These are phyloP conservation scores for Eupithecia subumbrata DNA, from an alignment of 2,888 invertebrate species.

Conservation along the genomic window DNA sequence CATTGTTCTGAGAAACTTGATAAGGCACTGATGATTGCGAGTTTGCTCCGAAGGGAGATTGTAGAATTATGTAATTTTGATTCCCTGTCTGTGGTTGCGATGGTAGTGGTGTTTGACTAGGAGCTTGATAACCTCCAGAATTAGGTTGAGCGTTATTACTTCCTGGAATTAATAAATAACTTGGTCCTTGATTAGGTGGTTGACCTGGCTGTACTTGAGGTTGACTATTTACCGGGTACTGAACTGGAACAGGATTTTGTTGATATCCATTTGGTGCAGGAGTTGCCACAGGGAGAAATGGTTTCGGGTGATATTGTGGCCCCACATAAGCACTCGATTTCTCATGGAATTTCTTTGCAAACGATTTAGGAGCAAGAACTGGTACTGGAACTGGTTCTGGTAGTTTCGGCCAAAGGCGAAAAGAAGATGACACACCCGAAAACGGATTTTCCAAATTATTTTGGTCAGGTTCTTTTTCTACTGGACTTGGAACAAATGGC, in stretches of 20 bases:
- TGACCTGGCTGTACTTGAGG: slow-evolving; percentile 18
- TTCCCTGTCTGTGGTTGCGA: slow-evolving; percentile 25
- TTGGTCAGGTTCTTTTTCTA: slow-evolving; percentile 5
- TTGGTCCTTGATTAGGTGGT: slow-evolving; percentile 20
- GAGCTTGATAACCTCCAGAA: slow-evolving; percentile 7
- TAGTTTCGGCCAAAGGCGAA: slow-evolving; percentile 35
- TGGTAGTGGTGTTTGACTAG: slow-evolving; percentile 15
- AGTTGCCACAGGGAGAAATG: slow-evolving; percentile 18
- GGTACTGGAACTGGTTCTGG: slow-evolving; percentile 38
- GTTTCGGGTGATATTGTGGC: slow-evolving; percentile 24
- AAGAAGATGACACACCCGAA: slow-evolving; percentile 16
- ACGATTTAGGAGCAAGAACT: slow-evolving; percentile 26
- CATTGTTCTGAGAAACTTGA: slow-evolving; percentile 19
- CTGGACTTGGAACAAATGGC: slow-evolving; percentile 32
- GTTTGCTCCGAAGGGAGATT: slow-evolving; percentile 5
- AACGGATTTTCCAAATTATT: slow-evolving; percentile 23
- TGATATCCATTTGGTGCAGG: slow-evolving; percentile 24
- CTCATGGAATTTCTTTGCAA: slow-evolving; percentile 23
- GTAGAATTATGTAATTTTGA: slow-evolving; percentile 15
- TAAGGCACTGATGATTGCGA: slow-evolving; percentile 16
- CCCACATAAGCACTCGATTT: slow-evolving; percentile 27
- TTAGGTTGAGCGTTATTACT: slow-evolving; percentile 18
- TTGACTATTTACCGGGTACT: slow-evolving; percentile 17
- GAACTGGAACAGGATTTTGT: slow-evolving; percentile 15
- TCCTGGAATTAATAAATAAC: slow-evolving; percentile 21